Base-by-base conservation (phyloP, 2,888 invertebrate genomes). In the Sturmia bella region DNA sequence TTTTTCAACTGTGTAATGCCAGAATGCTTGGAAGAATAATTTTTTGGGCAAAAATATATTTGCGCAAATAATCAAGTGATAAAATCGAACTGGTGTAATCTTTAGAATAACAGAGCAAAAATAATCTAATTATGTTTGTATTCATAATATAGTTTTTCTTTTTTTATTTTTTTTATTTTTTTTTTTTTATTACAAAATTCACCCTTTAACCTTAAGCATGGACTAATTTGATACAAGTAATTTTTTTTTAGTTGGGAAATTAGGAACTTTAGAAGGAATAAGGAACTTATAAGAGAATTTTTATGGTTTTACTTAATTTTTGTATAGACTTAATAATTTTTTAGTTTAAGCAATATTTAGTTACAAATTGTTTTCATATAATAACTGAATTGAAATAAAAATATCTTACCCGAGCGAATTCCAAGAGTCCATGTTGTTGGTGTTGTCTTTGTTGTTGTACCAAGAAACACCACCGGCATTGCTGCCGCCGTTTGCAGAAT, bases 141-240 rank as follows among this genome's bases (percentile, higher is more conserved):
- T n/a, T n/a, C n/a, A n/a, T n/a, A n/a, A n/a, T n/a, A n/a, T n/a
- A n/a, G n/a, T n/a, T n/a, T n/a, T n/a, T n/a, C n/a, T n/a, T n/a
- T n/a, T n/a, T n/a, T n/a, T n/a, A n/a, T 57, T 54, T 41, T 50
- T 48, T 50, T 41, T 63, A 45, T 12, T 70, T 70, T 15, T 9
- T 43, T 66, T 37, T 64, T 74, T 50, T 87, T 88, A 89, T 90
- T 90, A 90, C 89, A 90, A 90, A 90, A 90, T 90, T 90, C 87
- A 88, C 89, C 89, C 89, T 90, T 90, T 90, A 89, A 88, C 90
- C 89, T 88, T 87, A 89, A 89, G 89, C 72, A 52, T 83, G 76
- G 78, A 64, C 61, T 77, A 76, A 66, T 57, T 80, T 56, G 63
- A 56, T 41, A 69, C 19, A 75, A 13, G 9, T 41, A 57, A 32